These are phyloP conservation scores for Amia ocellicauda DNA, from an alignment of 2,113 vertebrate genomes.

Conservation along the genomic window DNA sequence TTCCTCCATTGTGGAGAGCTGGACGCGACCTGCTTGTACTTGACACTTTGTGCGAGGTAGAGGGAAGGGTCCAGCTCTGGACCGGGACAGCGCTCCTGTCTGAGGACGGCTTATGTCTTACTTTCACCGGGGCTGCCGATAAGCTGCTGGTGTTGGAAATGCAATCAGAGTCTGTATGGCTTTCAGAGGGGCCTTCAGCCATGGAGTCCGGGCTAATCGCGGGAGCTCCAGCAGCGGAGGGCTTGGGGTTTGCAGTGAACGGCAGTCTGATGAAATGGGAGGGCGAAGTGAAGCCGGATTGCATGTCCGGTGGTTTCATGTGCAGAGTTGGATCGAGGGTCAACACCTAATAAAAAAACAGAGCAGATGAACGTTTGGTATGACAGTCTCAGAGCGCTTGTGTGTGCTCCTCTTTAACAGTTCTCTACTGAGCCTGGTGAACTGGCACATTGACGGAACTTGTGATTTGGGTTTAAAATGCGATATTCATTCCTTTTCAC, in stretches of 20 bases:
- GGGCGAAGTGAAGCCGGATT: slow-evolving; percentile 54
- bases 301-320: slow-evolving; percentile 66
- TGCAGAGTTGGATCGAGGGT: slow-evolving; percentile 70
- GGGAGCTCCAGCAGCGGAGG: slow-evolving; percentile 40
- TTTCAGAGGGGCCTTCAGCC: slow-evolving; percentile 56
- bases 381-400: background rate
- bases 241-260: slow-evolving; percentile 31
- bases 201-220: slow-evolving; percentile 78
- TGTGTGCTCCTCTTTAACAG: too few species aligned
- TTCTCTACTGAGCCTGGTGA: too few species aligned
- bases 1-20: slow-evolving; percentile 40
- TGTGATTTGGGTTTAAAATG: too few species aligned
- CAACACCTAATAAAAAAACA: slow-evolving; percentile 64
- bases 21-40: slow-evolving; percentile 18
- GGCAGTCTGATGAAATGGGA: slow-evolving; percentile 56
- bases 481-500: too few species aligned
- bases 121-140: slow-evolving; percentile 48
- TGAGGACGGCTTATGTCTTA: slow-evolving; percentile 43
- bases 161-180: slow-evolving; percentile 69
- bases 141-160: slow-evolving; percentile 69
- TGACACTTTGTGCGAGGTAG: slow-evolving; percentile 26
- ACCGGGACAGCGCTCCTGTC: slow-evolving; percentile 34
- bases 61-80: slow-evolving; percentile 45
- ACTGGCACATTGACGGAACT: too few species aligned
- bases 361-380: slow-evolving; percentile 1